Percentiles rank a stretch among this genome's conserved stretches.
Evolutionary conservation across 1,140 invertebrate species (phyloP).

Genomic region (Listronotus bonariensis): DNA sequence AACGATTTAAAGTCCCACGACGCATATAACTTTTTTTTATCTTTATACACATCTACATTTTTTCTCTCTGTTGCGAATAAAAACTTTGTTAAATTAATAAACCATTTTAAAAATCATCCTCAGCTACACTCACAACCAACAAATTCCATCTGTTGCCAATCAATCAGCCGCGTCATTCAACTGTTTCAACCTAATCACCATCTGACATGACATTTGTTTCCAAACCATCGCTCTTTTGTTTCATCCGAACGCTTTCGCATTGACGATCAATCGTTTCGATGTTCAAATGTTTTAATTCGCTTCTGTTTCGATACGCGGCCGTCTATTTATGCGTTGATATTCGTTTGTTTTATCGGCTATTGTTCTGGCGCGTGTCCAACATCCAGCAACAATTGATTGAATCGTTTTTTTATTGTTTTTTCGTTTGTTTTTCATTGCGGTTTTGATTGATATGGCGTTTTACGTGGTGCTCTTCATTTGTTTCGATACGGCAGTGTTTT

Average conservation of each 20-base stretch:
- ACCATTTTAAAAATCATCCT: too few species aligned
- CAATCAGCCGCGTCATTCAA: conserved; percentile 11
- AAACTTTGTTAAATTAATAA: too few species aligned
- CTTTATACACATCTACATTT: too few species aligned
- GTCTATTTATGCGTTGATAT: conserved; percentile 9
- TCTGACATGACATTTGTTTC: conserved; percentile 9
- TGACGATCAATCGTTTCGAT: conserved; percentile 10
- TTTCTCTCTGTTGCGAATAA: too few species aligned
- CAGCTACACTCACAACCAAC: too few species aligned
- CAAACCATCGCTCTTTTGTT: conserved; percentile 15
- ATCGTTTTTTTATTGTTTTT: conserved; percentile 28
- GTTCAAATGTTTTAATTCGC: conserved; percentile 22
- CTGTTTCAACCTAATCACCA: conserved; percentile 5
- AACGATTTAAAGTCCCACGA: too few species aligned
- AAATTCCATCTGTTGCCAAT: neutral
- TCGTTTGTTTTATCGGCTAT: conserved; percentile 14
- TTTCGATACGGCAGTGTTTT: conserved; percentile 1
- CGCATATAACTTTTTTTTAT: too few species aligned
- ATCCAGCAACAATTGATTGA: conserved; percentile 25
- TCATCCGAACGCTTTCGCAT: conserved; percentile 1
- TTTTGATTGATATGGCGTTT: conserved; percentile 28
- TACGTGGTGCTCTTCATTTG: conserved; percentile 9
- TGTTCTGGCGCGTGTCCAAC: conserved; percentile 30
- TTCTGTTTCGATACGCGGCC: conserved; percentile 10
- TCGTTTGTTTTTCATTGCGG: conserved; percentile 16